A percentile compares a stretch with the other conserved stretches of the same genome.
phyloP scores from a whole-genome alignment of 2,113 vertebrate genomes.

The Catharus fuscescens region DNA sequence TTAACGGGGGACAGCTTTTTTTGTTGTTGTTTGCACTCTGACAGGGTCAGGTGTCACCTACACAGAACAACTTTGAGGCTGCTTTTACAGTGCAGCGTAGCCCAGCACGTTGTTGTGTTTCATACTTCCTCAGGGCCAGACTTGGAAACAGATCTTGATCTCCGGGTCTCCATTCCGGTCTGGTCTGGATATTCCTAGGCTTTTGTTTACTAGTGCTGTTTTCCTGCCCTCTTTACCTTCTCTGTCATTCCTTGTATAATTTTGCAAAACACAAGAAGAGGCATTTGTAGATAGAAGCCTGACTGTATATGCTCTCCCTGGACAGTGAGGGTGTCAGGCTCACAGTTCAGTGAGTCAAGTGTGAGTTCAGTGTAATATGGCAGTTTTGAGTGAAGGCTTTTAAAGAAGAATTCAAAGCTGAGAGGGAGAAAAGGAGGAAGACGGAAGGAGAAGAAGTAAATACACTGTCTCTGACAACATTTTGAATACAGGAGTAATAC shows the following conservation, averaged over 20 bases:
- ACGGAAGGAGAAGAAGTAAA: not conserved
- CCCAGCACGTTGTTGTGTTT: fast-evolving
- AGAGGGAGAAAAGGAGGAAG: not conserved
- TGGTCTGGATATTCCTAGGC: not conserved
- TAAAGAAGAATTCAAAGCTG: not conserved
- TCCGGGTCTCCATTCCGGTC: fast-evolving
- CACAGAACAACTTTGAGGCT: not conserved
- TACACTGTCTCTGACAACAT: not conserved
- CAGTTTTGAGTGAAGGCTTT: not conserved
- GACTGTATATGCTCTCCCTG: not conserved
- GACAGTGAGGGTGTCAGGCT: not conserved
- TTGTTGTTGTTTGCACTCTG: not conserved
- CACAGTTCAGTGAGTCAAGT: not conserved
- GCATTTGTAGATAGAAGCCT: not conserved
- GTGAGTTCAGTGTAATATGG: not conserved
- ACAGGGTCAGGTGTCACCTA: not conserved
- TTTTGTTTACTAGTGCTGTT: not conserved
- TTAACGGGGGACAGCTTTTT: not conserved
- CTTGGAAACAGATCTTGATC: not conserved
- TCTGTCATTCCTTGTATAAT: not conserved
- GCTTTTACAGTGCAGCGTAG: not conserved
- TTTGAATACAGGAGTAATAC: not conserved
- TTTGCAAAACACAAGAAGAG: not conserved
- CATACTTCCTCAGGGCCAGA: not conserved
- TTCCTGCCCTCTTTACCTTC: not conserved